Base-by-base conservation (phyloP, 2,888 invertebrate species). In the Platynereis dumerilii region DNA sequence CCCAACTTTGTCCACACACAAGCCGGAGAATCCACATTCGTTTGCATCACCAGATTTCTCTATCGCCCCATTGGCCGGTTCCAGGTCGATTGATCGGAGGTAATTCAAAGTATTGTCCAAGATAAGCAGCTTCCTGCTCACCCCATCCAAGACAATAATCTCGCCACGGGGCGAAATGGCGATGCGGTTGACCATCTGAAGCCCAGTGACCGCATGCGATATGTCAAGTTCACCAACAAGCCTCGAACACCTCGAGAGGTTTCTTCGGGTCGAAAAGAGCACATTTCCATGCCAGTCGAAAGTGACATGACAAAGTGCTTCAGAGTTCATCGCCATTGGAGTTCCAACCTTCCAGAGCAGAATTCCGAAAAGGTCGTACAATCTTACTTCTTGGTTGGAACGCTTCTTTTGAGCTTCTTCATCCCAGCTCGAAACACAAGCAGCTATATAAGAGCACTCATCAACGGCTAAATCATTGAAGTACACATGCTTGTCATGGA, bases 391-490 rank as follows among this genome's bases (percentile, higher is more conserved):
- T 29, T 62, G 62, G 29, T 44, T 44, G 26, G 56, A 56, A 48
- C 42, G 56, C 48, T 62, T 62, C 44, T 44, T 27, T 7, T 24
- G 39, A 1, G 56, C 62, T 5, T 56, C 62, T 26, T 57, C 42
- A 26, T 34, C 45, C 62, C 56, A 56, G 2, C 62, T 56, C 10
- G 62, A 57, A 2, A 62, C 20, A 10, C 52, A 44, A 7, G 44
- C 62, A 2, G 62, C 62, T 12, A 62, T 20, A 17, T 29, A 2
- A 1, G 56, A 34, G 7, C 24, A 24, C 48, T 62, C 55, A 28
- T 56, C 62, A 24, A 62, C 56, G 0, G 62, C 39, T 22, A 62
- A 56, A 54, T 62, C 62, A 29, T 56, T 62, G 29, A 62, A 57
- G 48, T 45, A 20, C 12, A 27, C 20, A 1, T 15, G 7, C 22